A percentile compares a stretch with the other conserved stretches of the same genome.
Evolutionary conservation across 2,888 invertebrate species (phyloP).

Genomic region (Drosophila limbata): DNA sequence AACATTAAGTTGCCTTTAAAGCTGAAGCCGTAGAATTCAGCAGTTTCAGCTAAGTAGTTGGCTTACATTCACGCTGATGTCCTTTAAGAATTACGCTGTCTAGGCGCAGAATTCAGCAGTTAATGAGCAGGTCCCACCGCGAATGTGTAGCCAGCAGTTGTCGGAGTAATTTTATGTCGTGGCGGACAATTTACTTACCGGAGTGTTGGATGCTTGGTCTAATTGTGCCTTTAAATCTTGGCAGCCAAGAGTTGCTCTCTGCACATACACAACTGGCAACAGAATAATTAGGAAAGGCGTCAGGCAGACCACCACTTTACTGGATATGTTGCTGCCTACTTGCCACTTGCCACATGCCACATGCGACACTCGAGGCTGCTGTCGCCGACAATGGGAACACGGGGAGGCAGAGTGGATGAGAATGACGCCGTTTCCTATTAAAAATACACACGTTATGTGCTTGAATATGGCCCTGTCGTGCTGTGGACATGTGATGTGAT

Average conservation of each 20-base stretch:
- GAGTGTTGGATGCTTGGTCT: slow-evolving; percentile 44
- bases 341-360: background rate
- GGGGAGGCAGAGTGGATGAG: slow-evolving; percentile 9
- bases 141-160: slow-evolving; percentile 25
- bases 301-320: slow-evolving; percentile 46
- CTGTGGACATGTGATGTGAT: slow-evolving; percentile 25
- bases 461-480: slow-evolving; percentile 10
- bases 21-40: background rate
- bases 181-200: slow-evolving; percentile 47
- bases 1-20: background rate
- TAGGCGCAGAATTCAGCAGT: background rate
- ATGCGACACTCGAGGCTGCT: slow-evolving; percentile 42
- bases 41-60: background rate
- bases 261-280: slow-evolving; percentile 35
- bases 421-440: slow-evolving; percentile 70
- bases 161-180: slow-evolving; percentile 11
- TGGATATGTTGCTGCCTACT: slow-evolving; percentile 4
- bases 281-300: slow-evolving; percentile 71
- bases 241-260: slow-evolving; percentile 6
- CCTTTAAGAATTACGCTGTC: background rate
- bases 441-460: slow-evolving; percentile 48
- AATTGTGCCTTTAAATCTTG: slow-evolving; percentile 64
- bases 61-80: background rate
- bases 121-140: slow-evolving; percentile 23
- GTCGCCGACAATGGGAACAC: slow-evolving; percentile 27